Evolutionary conservation across 2,797 vertebrate species (phyloP), one percentile per base, ranked within the genome.

Genomic region (Tangara arthus): DNA sequence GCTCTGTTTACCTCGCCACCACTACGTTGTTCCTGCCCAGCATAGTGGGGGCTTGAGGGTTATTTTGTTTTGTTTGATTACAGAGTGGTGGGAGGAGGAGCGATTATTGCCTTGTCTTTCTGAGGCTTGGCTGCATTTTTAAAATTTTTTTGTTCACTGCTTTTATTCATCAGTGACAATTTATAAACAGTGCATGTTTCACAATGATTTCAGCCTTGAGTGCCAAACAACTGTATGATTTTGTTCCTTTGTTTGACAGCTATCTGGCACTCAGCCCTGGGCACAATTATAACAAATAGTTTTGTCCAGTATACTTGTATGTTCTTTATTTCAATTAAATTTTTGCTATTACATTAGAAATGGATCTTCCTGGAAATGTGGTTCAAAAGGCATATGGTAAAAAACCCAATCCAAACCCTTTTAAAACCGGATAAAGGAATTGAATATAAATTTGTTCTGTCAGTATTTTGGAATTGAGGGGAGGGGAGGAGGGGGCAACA

Each of bases 201-300:
- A 87, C 83, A 76, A 89, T 90, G 72, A 86, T 89, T 95, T 94
- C 93, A 95, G 75, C 73, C 82, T 76, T 41, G 12, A 94, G 89
- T 91, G 96, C 93, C 95, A 81, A 89, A 92, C 95, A 94, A 95
- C 76, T 93, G 90, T 95, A 89, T 95, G 94, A 95, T 84, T 95
- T 96, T 97, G 84, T 94, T 95, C 85, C 69, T 95, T 97, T 96
- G 95, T 91, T 92, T 96, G 91, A 95, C 90, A 94, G 81, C 94
- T 95, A 57, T 77, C 92, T 95, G 87, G 94, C 96, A 89, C 85
- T 87, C 60, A 64, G 70, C 95, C 89, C 39, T 59, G 23, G 55
- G 65, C 82, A 82, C 87, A 76, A 83, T 79, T 86, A 55, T 60
- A 87, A 49, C 83, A 79, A 85, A 39, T 77, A 46, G 72, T 91